Base-by-base conservation (phyloP, 2,888 invertebrate species). In the Athripsodes cinereus region DNA sequence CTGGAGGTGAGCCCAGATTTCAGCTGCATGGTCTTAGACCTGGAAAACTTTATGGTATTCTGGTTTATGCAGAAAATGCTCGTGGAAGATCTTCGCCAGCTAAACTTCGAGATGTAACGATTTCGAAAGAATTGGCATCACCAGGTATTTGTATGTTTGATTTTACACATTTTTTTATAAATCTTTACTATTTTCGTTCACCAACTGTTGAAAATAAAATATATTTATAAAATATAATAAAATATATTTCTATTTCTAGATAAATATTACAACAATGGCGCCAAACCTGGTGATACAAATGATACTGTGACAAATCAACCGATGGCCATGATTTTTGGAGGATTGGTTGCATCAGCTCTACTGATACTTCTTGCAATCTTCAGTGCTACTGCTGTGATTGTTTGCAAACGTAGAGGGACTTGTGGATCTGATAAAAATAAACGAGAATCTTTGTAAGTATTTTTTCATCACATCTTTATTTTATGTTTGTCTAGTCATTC, bases 61-160 rank as follows among this genome's bases (percentile, higher is more conserved):
- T 85, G 63, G 86, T 92, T 26, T 92, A 88, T 70, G 88, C 92
- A 19, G 87, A 89, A 65, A 93, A 92, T 66, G 87, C 88, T 6
- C 83, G 86, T 68, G 92, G 92, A 59, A 81, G 86, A 64, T 91
- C 90, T 63, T 86, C 85, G 53, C 87, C 90, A 1, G 87, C 88
- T 57, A 81, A 88, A 57, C 79, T 91, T 70, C 84, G 83, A 59
- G 84, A 83, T 68, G 80, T 87, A 8, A 70, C 79, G 0, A 73
- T 79, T 34, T 52, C 62, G 1, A 59, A 62, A 51, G 55, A 55
- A 40, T 46, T 58, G n/a, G 53, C 53, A 3, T 55, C 59, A 8
- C 18, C 61, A 57, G 62, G 60, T 60, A 46, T 26, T 19, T 48
- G n/a, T n/a, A n/a, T n/a, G n/a, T n/a, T n/a, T n/a, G n/a, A n/a